A percentile compares a stretch with the other conserved stretches of the same genome.
phyloP scores from a whole-genome alignment of 2,888 invertebrate genomes.

The Therioaphis trifolii region DNA sequence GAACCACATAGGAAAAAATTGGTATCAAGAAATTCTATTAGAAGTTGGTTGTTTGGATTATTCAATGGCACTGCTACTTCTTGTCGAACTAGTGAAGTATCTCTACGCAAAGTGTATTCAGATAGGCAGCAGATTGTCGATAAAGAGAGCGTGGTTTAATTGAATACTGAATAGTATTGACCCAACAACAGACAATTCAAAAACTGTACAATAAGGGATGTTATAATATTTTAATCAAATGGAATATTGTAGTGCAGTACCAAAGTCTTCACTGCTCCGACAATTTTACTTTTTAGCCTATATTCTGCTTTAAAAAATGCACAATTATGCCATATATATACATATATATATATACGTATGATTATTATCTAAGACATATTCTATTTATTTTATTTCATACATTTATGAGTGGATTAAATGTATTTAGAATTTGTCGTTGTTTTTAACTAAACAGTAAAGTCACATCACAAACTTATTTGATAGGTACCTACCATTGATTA shows the following conservation, averaged over 20 bases:
- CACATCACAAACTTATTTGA: constrained; percentile 49
- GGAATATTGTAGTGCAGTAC: constrained; percentile 24
- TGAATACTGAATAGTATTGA: constrained; percentile 67
- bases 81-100: constrained; percentile 75
- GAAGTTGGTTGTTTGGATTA: constrained; percentile 80
- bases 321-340: not conserved
- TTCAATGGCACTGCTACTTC: constrained; percentile 80
- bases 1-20: constrained; percentile 72
- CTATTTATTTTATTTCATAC: constrained; percentile 25
- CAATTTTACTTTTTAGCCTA: constrained; percentile 46
- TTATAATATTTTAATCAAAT: constrained; percentile 27
- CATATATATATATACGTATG: not conserved
- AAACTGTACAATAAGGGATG: constrained; percentile 21
- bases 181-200: no score
- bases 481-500: constrained; percentile 49
- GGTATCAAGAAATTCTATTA: constrained; percentile 74
- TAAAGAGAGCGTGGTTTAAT: constrained; percentile 75
- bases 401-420: not conserved
- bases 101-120: constrained; percentile 72
- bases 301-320: constrained; percentile 47
- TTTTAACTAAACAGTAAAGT: constrained; percentile 34
- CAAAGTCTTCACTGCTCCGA: constrained; percentile 36
- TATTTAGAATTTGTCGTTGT: constrained; percentile 34
- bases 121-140: constrained; percentile 71
- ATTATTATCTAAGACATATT: constrained; percentile 41